Evolutionary conservation across 2,888 invertebrate species (phyloP).

Genomic region (Incurvaria masculella): DNA sequence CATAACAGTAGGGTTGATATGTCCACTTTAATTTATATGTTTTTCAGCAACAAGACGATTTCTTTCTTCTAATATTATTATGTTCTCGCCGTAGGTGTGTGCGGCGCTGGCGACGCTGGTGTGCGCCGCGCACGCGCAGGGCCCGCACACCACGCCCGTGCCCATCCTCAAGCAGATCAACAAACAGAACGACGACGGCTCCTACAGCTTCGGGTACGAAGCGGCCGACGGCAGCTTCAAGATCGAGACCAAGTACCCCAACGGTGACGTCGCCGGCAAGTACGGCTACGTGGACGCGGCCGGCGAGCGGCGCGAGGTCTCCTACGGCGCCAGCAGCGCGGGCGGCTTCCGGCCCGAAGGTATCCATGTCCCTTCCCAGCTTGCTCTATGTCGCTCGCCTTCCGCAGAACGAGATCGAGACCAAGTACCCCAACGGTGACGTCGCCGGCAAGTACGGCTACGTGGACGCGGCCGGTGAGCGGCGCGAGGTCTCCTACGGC

Average conservation of each 20-base stretch:
- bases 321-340: constrained; percentile 79
- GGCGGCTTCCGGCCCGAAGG: constrained; percentile 82
- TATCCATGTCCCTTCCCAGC: constrained; percentile 20
- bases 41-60: no score
- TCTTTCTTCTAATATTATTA: no score
- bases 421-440: constrained; percentile 79
- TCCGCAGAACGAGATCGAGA: constrained; percentile 66
- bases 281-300: constrained; percentile 84
- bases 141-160: constrained; percentile 69
- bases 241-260: constrained; percentile 82
- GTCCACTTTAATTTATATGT: no score
- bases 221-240: constrained; percentile 84
- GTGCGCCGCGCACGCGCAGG: constrained; percentile 37
- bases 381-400: constrained; percentile 1
- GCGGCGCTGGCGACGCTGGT: constrained; percentile 18
- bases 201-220: constrained; percentile 86
- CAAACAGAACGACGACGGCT: constrained; percentile 82
- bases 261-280: constrained; percentile 83
- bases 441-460: constrained; percentile 91
- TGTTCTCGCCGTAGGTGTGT: no score
- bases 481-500: constrained; percentile 81
- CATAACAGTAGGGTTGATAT: no score
- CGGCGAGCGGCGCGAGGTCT: constrained; percentile 73
- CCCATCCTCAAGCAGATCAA: constrained; percentile 82
- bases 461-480: constrained; percentile 71